These are phyloP conservation scores for Miniopterus natalensis DNA, from an alignment of 2,113 vertebrate genomes.

Conservation along the genomic window DNA sequence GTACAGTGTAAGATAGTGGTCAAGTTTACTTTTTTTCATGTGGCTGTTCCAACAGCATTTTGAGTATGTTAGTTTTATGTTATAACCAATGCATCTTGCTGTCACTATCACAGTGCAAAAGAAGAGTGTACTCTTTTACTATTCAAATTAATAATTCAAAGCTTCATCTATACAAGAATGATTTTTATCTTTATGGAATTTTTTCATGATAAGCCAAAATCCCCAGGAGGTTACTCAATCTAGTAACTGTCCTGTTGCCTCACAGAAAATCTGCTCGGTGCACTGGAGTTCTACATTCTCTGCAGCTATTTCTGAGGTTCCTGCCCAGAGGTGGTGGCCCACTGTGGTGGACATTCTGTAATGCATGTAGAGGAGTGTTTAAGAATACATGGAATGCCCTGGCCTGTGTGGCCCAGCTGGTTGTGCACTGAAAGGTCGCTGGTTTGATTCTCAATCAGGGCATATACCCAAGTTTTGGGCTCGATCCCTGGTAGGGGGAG, in stretches of 20 bases:
- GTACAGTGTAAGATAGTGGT: background rate
- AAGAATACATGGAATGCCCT: background rate
- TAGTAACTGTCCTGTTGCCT: background rate
- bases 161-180: background rate
- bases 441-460: too few species aligned
- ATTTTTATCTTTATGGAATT: background rate
- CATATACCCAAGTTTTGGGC: too few species aligned
- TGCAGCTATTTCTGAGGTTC: background rate
- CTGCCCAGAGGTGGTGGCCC: background rate
- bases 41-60: background rate
- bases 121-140: background rate
- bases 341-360: background rate
- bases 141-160: slow-evolving; percentile 39
- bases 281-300: background rate
- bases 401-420: too few species aligned
- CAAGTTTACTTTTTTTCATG: background rate
- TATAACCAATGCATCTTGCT: background rate
- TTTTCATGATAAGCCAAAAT: slow-evolving; percentile 20
- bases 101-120: background rate
- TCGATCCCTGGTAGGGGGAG: too few species aligned
- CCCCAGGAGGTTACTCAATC: background rate
- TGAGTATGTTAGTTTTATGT: background rate
- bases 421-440: too few species aligned
- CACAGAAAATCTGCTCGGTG: background rate
- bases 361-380: background rate